These are phyloP conservation scores for Pterostichus madidus DNA, from an alignment of 2,888 invertebrate genomes.

Conservation along the genomic window DNA sequence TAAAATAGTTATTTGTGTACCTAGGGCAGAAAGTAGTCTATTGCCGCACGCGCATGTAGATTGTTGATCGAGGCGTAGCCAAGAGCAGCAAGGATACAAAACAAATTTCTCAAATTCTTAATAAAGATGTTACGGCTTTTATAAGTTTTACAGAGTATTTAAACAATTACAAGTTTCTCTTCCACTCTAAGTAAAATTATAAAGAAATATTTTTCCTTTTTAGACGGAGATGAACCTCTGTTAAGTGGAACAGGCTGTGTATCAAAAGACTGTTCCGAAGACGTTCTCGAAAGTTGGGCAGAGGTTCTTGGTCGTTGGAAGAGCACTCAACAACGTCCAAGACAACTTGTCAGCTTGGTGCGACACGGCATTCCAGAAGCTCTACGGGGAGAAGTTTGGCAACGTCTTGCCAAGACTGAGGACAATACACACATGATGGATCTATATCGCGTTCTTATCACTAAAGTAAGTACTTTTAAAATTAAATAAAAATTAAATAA, in stretches of 20 bases:
- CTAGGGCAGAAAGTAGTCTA: no score
- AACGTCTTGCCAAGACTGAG: constrained; percentile 93
- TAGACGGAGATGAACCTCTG: constrained; percentile 95
- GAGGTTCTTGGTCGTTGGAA: constrained; percentile 89
- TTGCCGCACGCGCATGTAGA: no score
- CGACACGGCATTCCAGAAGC: constrained; percentile 96
- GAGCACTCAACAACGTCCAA: constrained; percentile 86
- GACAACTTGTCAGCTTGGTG: constrained; percentile 89
- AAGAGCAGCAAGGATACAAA: no score
- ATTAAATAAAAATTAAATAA: no score
- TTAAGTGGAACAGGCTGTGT: constrained; percentile 99
- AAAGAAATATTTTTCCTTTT: constrained; percentile 28
- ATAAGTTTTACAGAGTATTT: no score
- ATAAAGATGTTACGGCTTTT: no score
- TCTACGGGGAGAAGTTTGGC: constrained; percentile 98
- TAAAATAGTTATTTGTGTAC: no score
- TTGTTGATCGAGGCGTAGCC: no score
- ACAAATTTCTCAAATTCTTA: no score
- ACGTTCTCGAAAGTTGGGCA: constrained; percentile 95
- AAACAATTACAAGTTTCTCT: no score
- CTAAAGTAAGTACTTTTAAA: constrained; percentile 85
- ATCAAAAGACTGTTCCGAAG: constrained; percentile 96
- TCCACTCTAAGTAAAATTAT: no score
- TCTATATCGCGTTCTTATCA: constrained; percentile 93
- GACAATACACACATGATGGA: constrained; percentile 93